Base-by-base conservation (phyloP, 23 tunicate genomes). In the Trididemnum nubilum region DNA sequence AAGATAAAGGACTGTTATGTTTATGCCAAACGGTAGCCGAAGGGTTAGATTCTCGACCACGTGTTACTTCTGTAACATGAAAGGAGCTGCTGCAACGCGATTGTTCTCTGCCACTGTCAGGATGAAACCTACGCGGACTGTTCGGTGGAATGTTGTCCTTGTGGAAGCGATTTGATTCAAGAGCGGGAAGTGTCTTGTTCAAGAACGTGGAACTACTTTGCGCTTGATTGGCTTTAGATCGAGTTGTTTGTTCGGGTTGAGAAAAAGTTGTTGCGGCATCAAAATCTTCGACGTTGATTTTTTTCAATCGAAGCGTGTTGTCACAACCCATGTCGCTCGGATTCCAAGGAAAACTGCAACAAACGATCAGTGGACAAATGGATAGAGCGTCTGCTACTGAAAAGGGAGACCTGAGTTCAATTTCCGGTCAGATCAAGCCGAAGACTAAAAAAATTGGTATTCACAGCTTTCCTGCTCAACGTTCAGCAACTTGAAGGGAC, bases 281-380 rank as follows among this genome's bases (percentile, higher is more conserved):
- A 64, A 85, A 58, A 23, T 85, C 90, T 15, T 85, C 84, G 58
- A 34, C 52, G 26, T 65, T 35, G 72, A 85, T 85, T 0, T 59
- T 60, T 37, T 77, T 82, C n/a, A 88, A 40, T 2, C 87, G 72
- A 1, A 82, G 34, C 0, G 85, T 76, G 83, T 72, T 36, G 83
- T 91, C 86, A 31, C 83, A 58, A 0, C 90, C 97, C 77, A 85
- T 91, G 60, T 91, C 97, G 51, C 90, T 85, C 19, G 84, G 65
- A 67, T 85, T 85, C 97, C 97, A 91, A 4, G 97, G 97, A 81
- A 91, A 91, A 60, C 97, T 91, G 71, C 23, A 51, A 70, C 57
- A 49, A 49, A 12, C 12, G 57, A 49, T n/a, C n/a, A n/a, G n/a
- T n/a, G n/a, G n/a, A n/a, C n/a, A n/a, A n/a, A n/a, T n/a, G n/a